Percentiles rank a stretch among this genome's conserved stretches.
Evolutionary conservation across 2,888 invertebrate species (phyloP).

Genomic region (Lucinisca nassula): DNA sequence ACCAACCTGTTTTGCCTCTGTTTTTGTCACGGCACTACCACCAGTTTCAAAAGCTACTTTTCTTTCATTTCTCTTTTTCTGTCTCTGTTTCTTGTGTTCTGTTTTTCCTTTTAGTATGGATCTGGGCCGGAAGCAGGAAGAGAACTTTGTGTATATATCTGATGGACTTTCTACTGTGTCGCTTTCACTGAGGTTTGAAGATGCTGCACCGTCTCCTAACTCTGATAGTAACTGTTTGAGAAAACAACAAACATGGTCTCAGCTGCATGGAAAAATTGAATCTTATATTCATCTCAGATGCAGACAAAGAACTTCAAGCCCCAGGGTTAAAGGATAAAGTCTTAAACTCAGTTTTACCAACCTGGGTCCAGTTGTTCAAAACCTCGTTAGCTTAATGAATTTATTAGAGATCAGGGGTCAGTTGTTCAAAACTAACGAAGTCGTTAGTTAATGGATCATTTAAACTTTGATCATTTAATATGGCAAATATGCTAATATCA

Average conservation of each 20-base stretch:
- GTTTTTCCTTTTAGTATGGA: slow-evolving; percentile 71
- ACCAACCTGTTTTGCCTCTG: neutral
- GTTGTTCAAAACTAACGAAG: too few species aligned
- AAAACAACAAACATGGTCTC: neutral
- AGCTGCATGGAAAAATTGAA: too few species aligned
- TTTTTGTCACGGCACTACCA: neutral
- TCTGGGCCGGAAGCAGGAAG: slow-evolving; percentile 52
- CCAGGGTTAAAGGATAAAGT: too few species aligned
- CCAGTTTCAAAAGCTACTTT: slow-evolving; percentile 58
- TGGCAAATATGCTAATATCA: too few species aligned
- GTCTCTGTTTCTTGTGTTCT: slow-evolving; percentile 31
- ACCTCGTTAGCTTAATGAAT: too few species aligned
- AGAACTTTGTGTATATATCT: slow-evolving; percentile 75
- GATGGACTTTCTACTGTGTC: slow-evolving; percentile 66
- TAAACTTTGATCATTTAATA: too few species aligned
- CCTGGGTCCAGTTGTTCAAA: too few species aligned
- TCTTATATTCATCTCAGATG: too few species aligned
- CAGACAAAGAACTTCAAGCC: too few species aligned
- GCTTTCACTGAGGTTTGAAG: neutral
- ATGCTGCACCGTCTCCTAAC: neutral
- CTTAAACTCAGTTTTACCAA: too few species aligned
- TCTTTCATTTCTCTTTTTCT: slow-evolving; percentile 50
- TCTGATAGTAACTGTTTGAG: neutral
- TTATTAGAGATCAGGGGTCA: too few species aligned
- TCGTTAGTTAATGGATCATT: too few species aligned